phyloP scores from a whole-genome alignment of 2,113 vertebrate species.

The Tauraco erythrolophus region DNA sequence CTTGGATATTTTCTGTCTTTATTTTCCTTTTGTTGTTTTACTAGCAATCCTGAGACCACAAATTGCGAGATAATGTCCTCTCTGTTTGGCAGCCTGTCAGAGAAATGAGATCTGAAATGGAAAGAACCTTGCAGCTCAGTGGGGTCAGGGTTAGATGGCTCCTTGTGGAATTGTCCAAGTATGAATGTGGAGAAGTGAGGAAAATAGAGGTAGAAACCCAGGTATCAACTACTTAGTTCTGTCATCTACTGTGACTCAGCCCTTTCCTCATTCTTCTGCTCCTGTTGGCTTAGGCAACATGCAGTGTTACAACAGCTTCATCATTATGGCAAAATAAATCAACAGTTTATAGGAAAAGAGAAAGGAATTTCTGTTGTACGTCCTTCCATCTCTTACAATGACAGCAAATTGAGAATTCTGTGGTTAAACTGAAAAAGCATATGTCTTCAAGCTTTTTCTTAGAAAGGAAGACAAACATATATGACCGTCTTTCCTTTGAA shows the following conservation, averaged over 20 bases:
- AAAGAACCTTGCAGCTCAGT: neutral
- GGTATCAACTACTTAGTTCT: neutral
- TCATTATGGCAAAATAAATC: neutral
- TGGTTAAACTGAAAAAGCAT: neutral
- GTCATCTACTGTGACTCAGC: neutral
- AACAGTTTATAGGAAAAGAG: neutral
- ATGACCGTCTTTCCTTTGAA: neutral
- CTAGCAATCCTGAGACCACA: neutral
- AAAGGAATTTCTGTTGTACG: neutral
- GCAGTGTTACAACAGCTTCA: neutral
- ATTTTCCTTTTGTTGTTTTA: neutral
- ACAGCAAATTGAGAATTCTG: neutral
- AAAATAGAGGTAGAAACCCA: neutral
- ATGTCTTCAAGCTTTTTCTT: neutral
- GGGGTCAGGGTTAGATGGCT: neutral
- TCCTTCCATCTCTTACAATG: neutral
- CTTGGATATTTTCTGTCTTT: neutral
- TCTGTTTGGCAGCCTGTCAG: neutral
- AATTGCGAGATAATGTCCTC: neutral
- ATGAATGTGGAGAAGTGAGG: neutral
- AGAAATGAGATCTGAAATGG: neutral
- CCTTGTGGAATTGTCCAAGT: neutral
- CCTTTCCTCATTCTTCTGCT: neutral
- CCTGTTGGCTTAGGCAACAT: neutral
- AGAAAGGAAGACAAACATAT: neutral